Base-by-base conservation (phyloP, 2,888 invertebrate species). In the Tillus elongatus region DNA sequence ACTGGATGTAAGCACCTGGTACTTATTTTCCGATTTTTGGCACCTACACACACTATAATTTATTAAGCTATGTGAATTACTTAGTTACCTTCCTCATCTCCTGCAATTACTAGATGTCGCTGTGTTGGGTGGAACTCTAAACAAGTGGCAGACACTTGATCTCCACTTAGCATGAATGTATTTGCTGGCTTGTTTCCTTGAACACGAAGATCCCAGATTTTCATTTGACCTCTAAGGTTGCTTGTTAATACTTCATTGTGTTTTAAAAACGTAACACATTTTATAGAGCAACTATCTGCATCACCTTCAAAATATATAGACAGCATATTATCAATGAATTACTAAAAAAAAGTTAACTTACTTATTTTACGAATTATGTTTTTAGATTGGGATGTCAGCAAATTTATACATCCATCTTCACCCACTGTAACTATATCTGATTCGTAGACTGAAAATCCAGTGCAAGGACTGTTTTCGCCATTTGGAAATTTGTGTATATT, bases 191-290 rank as follows among this genome's bases (percentile, higher is more conserved):
- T 73, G 51, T 79, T 72, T 2, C 69, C 66, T 8, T 71, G 62
- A 15, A 73, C 72, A 43, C 89, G 71, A 4, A 89, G 65, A 60
- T 93, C 93, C 79, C 88, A 91, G 40, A 90, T 77, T 61, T 91
- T 90, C 72, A 93, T 80, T 53, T 89, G 84, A 0, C 92, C 92
- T 57, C 87, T 68, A n/a, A 84, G 69, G 63, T 91, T 92, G 11
- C 88, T 86, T 1, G 87, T 85, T 30, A 91, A 72, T 13, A 89
- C 71, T 73, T 88, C 77, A 49, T 71, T 72, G 53, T 77, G 76
- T 45, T 64, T 84, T 12, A 89, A 68, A 61, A 84, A 91, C 47
- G 77, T 74, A 1, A 87, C 75, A 37, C 82, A 79, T 53, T 82
- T 78, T 31, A 91, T 61, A 0, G 87, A 79, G 56, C 87, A 85